Percentiles rank a stretch among this genome's conserved stretches.
phyloP scores from a whole-genome alignment of 2,888 invertebrate species.

The Macrophya annulata region DNA sequence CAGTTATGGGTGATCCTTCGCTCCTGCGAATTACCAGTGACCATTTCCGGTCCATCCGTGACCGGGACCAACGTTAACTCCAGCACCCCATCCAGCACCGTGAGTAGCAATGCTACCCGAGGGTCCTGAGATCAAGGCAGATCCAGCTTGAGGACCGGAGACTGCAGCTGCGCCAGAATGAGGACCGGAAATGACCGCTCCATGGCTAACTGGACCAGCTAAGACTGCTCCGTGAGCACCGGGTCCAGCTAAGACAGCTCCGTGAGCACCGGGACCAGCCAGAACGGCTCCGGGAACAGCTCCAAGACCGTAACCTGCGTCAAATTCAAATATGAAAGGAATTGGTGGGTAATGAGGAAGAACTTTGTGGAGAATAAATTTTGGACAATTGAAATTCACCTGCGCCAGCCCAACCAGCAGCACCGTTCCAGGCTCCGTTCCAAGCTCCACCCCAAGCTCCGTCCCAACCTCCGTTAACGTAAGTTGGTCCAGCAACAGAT shows the following conservation, averaged over 20 bases:
- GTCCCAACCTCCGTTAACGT: slow-evolving; percentile 72
- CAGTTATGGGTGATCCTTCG: slow-evolving; percentile 5
- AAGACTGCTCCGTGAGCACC: slow-evolving; percentile 70
- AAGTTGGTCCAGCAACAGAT: slow-evolving; percentile 75
- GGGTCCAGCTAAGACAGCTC: slow-evolving; percentile 60
- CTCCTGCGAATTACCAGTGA: slow-evolving; percentile 63
- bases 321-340: neutral
- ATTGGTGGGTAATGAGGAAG: neutral
- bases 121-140: slow-evolving; percentile 76
- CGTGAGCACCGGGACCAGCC: slow-evolving; percentile 63
- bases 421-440: slow-evolving; percentile 56
- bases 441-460: slow-evolving; percentile 65
- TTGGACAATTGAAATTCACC: slow-evolving; percentile 58
- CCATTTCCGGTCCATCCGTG: slow-evolving; percentile 69
- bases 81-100: slow-evolving; percentile 75
- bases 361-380: neutral
- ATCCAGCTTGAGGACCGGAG: slow-evolving; percentile 74
- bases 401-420: slow-evolving; percentile 58
- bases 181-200: slow-evolving; percentile 74
- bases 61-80: slow-evolving; percentile 70
- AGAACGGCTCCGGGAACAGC: slow-evolving; percentile 63
- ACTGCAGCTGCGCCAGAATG: slow-evolving; percentile 75
- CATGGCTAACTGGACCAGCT: slow-evolving; percentile 73
- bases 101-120: slow-evolving; percentile 77
- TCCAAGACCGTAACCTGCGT: slow-evolving; percentile 63